Percentiles rank a stretch among this genome's conserved stretches.
These are phyloP conservation scores for Tragelaphus imberbis DNA, from an alignment of 2,113 vertebrate species.

Conservation along the genomic window DNA sequence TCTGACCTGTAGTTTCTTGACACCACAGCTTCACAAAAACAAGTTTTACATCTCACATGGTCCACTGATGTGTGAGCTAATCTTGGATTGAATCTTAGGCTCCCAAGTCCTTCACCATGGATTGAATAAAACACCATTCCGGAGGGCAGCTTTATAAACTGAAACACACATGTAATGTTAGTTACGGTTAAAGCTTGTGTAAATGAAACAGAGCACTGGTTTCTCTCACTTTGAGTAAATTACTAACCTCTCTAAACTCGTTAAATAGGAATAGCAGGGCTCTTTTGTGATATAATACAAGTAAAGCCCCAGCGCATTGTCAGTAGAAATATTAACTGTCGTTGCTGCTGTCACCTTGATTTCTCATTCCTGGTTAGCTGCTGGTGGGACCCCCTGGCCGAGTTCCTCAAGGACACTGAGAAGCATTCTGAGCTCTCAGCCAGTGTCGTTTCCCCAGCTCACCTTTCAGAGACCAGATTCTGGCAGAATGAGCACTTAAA, in stretches of 20 bases:
- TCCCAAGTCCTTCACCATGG: not conserved
- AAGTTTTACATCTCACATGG: not conserved
- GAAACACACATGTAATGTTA: not conserved
- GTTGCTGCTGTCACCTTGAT: fast-evolving
- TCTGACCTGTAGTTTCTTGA: not conserved
- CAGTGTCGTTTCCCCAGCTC: not conserved
- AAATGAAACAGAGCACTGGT: not conserved
- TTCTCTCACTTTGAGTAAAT: not conserved
- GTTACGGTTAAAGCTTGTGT: not conserved
- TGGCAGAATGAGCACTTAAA: not conserved
- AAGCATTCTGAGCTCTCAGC: not conserved
- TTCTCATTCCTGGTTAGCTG: too few relatives aligned
- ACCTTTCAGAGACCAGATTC: not conserved
- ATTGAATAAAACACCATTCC: not conserved
- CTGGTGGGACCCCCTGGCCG: not conserved
- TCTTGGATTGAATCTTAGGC: not conserved
- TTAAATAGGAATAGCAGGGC: not conserved
- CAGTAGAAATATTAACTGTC: not conserved
- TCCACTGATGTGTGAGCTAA: not conserved
- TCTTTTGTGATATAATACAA: not conserved
- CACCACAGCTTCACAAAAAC: not conserved
- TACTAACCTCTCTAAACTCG: not conserved
- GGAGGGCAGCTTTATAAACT: not conserved
- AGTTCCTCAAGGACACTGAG: too few relatives aligned
- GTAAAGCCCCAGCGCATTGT: not conserved